Conservation (phyloP, 1,140 invertebrate species). For the Macrostomum lignano region DNA sequence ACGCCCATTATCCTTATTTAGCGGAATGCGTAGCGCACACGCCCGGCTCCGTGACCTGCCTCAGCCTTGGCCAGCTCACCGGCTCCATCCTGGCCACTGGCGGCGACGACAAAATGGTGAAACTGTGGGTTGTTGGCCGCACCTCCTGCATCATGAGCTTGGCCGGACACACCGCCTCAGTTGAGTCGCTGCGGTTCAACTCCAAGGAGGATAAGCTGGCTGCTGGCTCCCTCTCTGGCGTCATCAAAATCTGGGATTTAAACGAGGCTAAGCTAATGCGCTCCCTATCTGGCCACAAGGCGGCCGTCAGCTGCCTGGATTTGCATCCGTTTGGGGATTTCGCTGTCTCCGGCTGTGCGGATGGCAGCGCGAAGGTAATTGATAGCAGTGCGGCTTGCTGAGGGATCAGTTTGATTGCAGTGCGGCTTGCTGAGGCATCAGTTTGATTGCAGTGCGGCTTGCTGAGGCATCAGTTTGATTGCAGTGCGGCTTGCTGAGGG, state of each 20-base stretch:
- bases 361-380: too few species aligned
- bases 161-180: constrained; percentile 56
- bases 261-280: constrained; percentile 48
- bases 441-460: too few species aligned
- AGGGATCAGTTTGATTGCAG: too few species aligned
- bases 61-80: constrained; percentile 61
- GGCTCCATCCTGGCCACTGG: constrained; percentile 71
- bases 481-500: too few species aligned
- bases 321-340: too few species aligned
- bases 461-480: too few species aligned
- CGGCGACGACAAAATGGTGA: constrained; percentile 84
- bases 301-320: not conserved
- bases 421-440: too few species aligned
- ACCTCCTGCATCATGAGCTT: constrained; percentile 78
- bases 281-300: constrained; percentile 1
- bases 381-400: too few species aligned
- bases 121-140: constrained; percentile 79
- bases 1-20: too few species aligned
- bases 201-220: constrained; percentile 74
- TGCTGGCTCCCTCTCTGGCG: constrained; percentile 65
- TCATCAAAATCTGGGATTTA: constrained; percentile 78
- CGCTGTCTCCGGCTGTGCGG: too few species aligned
- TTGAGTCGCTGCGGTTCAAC: constrained; percentile 75
- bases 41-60: constrained; percentile 55
- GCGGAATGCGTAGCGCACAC: too few species aligned